phyloP scores from a whole-genome alignment of 2,888 invertebrate species.

The Limenitis camilla region DNA sequence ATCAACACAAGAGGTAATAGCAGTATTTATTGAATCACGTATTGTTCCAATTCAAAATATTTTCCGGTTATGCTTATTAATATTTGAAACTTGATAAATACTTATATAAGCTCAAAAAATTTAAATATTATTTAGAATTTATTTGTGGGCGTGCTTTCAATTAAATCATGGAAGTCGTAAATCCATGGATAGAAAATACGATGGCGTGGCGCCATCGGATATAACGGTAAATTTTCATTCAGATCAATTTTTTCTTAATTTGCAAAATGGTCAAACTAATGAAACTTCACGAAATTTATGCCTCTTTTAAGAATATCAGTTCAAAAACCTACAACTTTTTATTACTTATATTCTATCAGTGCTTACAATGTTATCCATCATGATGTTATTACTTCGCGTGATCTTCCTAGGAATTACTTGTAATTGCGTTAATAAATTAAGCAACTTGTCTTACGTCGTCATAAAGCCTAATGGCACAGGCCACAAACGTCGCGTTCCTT shows the following conservation, averaged over 20 bases:
- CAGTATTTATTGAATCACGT: too few relatives aligned
- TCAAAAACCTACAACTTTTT: too few relatives aligned
- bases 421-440: constrained; percentile 40
- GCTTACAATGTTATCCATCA: constrained; percentile 4
- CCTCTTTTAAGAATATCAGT: too few relatives aligned
- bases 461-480: constrained; percentile 51
- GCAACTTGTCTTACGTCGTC: constrained; percentile 31
- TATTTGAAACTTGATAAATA: too few relatives aligned
- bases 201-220: constrained; percentile 35
- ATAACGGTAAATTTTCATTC: constrained; percentile 38
- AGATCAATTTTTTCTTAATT: constrained; percentile 41
- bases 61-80: too few relatives aligned
- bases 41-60: too few relatives aligned
- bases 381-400: neutral
- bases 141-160: constrained; percentile 36
- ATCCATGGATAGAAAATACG: constrained; percentile 34
- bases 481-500: constrained; percentile 51
- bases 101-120: too few relatives aligned
- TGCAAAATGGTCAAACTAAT: too few relatives aligned
- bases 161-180: constrained; percentile 43
- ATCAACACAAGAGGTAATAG: too few relatives aligned
- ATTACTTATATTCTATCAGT: neutral
- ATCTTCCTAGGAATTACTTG: constrained; percentile 7
- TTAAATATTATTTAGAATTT: constrained; percentile 32
- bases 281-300: too few relatives aligned